A percentile compares a stretch with the other conserved stretches of the same genome.
Conservation (phyloP, 2,797 vertebrate species). For the Darevskia nairensis region DNA sequence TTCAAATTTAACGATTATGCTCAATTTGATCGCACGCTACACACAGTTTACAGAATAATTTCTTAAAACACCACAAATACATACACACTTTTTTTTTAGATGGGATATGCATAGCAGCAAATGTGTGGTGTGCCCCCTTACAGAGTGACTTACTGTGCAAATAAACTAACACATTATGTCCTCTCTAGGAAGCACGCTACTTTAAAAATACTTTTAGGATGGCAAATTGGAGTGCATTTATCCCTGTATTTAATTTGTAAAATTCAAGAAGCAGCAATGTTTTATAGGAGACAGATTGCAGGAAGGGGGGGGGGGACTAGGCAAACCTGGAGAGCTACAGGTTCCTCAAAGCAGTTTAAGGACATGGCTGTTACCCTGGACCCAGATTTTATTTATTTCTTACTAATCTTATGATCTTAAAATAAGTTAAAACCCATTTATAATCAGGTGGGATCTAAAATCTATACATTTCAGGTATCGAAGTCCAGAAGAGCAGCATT, state of each 20-base stretch:
- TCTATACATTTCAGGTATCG: no score
- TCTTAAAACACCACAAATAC: background rate
- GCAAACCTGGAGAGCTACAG: no score
- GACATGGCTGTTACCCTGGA: no score
- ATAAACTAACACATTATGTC: background rate
- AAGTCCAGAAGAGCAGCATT: no score
- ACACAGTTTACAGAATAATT: background rate
- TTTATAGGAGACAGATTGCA: no score
- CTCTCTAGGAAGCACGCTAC: background rate
- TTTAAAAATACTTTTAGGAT: background rate
- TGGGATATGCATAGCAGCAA: background rate
- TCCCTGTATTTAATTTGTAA: background rate
- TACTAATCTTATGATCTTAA: no score
- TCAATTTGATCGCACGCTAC: background rate
- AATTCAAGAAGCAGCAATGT: background rate
- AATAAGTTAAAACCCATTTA: no score
- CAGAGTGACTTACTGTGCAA: background rate
- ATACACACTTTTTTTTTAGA: background rate
- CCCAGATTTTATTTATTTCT: no score
- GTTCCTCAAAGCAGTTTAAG: no score
- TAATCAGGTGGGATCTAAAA: no score
- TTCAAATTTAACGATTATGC: constrained; percentile 58
- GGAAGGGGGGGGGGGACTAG: no score
- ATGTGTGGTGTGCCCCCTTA: background rate
- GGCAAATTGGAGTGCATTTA: background rate